phyloP scores from a whole-genome alignment of 2,888 invertebrate species.

The Latheticus oryzae region DNA sequence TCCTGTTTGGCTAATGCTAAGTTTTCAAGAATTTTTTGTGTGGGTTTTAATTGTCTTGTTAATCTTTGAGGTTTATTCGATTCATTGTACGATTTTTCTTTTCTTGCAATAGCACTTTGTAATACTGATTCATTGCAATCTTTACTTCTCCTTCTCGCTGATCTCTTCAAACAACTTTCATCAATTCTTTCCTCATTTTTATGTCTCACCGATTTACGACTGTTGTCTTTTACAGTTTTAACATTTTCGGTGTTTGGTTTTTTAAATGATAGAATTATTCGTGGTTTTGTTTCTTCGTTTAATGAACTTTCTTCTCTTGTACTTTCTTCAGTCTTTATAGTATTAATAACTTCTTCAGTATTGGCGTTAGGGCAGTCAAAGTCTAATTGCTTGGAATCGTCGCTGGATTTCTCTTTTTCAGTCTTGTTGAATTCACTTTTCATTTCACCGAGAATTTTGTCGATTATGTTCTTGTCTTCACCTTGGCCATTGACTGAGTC shows the following conservation, averaged over 20 bases:
- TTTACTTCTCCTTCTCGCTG: slow-evolving; percentile 73
- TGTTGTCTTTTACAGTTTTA: slow-evolving; percentile 54
- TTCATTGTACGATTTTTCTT: slow-evolving; percentile 77
- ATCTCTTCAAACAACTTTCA: slow-evolving; percentile 70
- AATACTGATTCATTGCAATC: slow-evolving; percentile 73
- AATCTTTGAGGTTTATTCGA: slow-evolving; percentile 65
- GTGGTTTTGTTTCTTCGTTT: slow-evolving; percentile 42
- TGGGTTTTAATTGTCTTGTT: slow-evolving; percentile 74
- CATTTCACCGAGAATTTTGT: slow-evolving; percentile 62
- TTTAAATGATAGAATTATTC: slow-evolving; percentile 46
- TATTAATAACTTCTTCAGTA: no score
- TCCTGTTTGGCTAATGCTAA: slow-evolving; percentile 66
- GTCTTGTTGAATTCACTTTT: slow-evolving; percentile 61
- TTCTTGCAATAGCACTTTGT: slow-evolving; percentile 78
- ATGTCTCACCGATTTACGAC: slow-evolving; percentile 63
- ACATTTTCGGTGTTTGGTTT: slow-evolving; percentile 58
- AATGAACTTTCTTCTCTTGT: slow-evolving; percentile 40
- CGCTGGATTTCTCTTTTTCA: slow-evolving; percentile 14
- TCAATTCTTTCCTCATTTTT: slow-evolving; percentile 52
- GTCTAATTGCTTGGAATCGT: slow-evolving; percentile 19
- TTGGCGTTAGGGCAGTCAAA: slow-evolving; percentile 30
- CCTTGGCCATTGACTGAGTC: slow-evolving; percentile 10
- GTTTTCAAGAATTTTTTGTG: slow-evolving; percentile 75
- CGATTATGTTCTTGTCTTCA: slow-evolving; percentile 52
- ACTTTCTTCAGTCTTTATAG: slow-evolving; percentile 41